Base-by-base conservation (phyloP, 2,888 invertebrate genomes). In the Panopea generosa region DNA sequence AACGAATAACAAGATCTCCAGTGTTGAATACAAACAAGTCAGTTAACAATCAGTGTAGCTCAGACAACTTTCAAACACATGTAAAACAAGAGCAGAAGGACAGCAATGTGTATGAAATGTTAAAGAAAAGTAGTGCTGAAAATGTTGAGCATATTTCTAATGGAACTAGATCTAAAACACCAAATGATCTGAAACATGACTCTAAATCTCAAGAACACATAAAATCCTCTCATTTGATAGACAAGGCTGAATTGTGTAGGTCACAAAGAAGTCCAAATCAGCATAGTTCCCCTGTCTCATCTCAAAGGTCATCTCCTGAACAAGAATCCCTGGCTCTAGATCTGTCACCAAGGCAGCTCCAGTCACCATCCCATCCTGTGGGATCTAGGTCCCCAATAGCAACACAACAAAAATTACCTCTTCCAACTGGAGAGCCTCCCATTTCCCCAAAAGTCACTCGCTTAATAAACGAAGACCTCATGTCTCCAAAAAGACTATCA, bases 401-500 rank as follows among this genome's bases (percentile, higher is more conserved):
- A 71, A 7, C 49, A 61, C 18, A 24, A 63, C 24, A 18, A 52
- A 26, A 52, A 52, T 43, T 38, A 52, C 40, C 47, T 61, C 33
- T 57, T 49, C 26, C 57, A 63, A 22, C 26, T 47, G 47, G 20
- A 20, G 11, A 20, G 26, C 14, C 14, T 52, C 52, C 4, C 16
- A 22, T 20, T 4, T 63, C 69, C 62, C 71, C 56, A 26, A 18
- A 26, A n/a, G 18, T 33, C 22, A 43, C 40, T 29, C 53, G 55
- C 6, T 20, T 57, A 16, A 59, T 57, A 47, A 56, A 61, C 24
- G 62, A 53, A 38, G 65, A 74, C 60, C 57, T 57, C 7, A 2
- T 55, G 22, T 60, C 72, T 18, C 62, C 66, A 18, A 74, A 74
- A 56, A 67, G 71, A 11, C 62, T 69, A 24, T 74, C 74, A 4